Evolutionary conservation across 2,797 vertebrate genomes (phyloP), one percentile per base, ranked within the genome.

Genomic region (Sebastolobus alascanus): DNA sequence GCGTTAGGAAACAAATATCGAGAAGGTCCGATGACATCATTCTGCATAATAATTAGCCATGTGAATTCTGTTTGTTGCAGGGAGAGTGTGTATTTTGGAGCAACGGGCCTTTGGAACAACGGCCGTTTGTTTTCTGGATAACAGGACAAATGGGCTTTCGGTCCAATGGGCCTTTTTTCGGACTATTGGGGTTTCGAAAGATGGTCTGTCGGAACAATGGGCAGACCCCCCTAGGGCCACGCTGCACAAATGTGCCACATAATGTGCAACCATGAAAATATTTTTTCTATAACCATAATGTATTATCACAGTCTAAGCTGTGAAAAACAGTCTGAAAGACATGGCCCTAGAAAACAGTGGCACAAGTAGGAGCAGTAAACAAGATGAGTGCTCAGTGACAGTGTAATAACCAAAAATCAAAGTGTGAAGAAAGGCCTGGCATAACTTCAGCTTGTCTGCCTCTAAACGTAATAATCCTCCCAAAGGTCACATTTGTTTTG

Each of bases 401-500:
- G 31, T 11, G 59, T 74, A 80, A 82, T 82, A 80, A 69, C 40
- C 18, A 59, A 80, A 83, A 75, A 66, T 40, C 4, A 67, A 80
- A 82, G 35, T 65, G 59, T 54, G 46, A 35, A 68, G n/a, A 85
- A 82, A 79, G 43, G 25, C 35, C 33, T 43, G 54, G 22, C 68
- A 43, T 72, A 74, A 55, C 77, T 66, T 79, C 40, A 55, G 65
- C n/a, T 65, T 1, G 0, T 74, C 58, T 52, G 33, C 20, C 59
- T 85, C 67, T 59, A 40, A 71, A 79, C 31, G 6, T 80, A 77
- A 72, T 64, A 72, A 78, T 73, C 52, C 33, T 8, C 25, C 31
- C 52, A 61, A 82, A 85, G 73, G 72, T 85, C 78, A 73, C 55
- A 63, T 70, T 68, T 82, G 61, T 87, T 88, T 87, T 77, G 68